These are phyloP conservation scores for Fratercula arctica DNA, from an alignment of 2,797 vertebrate genomes.

Conservation along the genomic window DNA sequence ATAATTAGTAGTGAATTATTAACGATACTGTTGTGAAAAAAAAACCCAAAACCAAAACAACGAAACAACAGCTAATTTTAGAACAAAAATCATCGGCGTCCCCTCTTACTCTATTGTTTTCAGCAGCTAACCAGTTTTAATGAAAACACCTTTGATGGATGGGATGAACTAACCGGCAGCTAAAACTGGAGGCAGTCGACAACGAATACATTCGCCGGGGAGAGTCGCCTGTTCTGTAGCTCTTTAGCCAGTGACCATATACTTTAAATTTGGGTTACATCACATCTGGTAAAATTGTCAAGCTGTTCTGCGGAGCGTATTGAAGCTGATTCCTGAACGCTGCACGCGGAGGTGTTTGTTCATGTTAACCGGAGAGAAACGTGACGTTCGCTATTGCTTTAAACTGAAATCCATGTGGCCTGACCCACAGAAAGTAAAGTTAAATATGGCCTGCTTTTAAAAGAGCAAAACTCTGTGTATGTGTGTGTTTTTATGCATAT, in stretches of 20 bases:
- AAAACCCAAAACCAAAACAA: no score
- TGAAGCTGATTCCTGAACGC: rapidly evolving
- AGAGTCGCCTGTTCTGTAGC: background rate
- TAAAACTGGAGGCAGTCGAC: background rate
- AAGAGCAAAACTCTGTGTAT: background rate
- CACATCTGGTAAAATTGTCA: background rate
- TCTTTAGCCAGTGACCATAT: background rate
- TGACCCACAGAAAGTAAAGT: background rate
- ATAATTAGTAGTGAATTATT: background rate
- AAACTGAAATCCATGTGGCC: background rate
- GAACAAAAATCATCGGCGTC: background rate
- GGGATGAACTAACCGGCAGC: background rate
- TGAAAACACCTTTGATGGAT: background rate
- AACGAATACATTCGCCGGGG: background rate
- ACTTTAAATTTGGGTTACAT: background rate
- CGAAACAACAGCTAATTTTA: background rate
- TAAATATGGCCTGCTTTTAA: background rate
- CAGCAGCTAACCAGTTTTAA: slow-evolving; percentile 29
- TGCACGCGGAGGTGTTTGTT: background rate
- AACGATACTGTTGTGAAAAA: background rate
- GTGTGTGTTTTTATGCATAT: background rate
- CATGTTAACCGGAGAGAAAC: background rate
- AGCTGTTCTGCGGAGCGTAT: background rate
- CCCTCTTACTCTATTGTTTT: slow-evolving; percentile 1
- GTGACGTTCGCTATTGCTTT: background rate